phyloP scores from a whole-genome alignment of 2,113 vertebrate species.

The Neoarius graeffei region DNA sequence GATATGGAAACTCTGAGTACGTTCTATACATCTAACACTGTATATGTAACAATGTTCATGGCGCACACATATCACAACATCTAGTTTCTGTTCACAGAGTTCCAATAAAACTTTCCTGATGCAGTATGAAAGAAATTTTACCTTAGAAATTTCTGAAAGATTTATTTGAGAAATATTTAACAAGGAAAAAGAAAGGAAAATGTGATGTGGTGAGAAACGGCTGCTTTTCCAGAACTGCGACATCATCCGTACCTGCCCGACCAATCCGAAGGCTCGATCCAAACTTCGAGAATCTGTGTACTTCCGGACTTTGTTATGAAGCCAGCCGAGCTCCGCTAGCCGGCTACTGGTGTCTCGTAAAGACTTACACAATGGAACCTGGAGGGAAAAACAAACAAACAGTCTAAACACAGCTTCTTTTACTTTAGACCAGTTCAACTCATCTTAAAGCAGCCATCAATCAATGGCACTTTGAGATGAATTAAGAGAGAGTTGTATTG shows the following conservation, averaged over 20 bases:
- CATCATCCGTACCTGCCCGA: slow-evolving; percentile 85
- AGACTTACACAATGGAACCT: slow-evolving; percentile 89
- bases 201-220: background rate
- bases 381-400: slow-evolving; percentile 25
- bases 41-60: background rate
- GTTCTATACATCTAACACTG: background rate
- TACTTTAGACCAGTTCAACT: background rate
- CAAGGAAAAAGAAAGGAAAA: background rate
- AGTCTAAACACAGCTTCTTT: background rate
- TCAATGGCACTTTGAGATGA: background rate
- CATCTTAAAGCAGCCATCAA: background rate
- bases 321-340: slow-evolving; percentile 92
- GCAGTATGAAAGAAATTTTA: background rate
- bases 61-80: background rate
- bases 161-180: background rate
- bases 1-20: background rate
- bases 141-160: background rate
- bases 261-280: slow-evolving; percentile 93
- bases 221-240: too few species aligned
- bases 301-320: slow-evolving; percentile 96
- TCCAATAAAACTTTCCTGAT: background rate
- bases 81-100: background rate
- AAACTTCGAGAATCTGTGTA: slow-evolving; percentile 92
- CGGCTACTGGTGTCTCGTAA: slow-evolving; percentile 86
- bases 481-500: background rate